phyloP scores from a whole-genome alignment of 2,888 invertebrate genomes.

The Dynastes grantii region DNA sequence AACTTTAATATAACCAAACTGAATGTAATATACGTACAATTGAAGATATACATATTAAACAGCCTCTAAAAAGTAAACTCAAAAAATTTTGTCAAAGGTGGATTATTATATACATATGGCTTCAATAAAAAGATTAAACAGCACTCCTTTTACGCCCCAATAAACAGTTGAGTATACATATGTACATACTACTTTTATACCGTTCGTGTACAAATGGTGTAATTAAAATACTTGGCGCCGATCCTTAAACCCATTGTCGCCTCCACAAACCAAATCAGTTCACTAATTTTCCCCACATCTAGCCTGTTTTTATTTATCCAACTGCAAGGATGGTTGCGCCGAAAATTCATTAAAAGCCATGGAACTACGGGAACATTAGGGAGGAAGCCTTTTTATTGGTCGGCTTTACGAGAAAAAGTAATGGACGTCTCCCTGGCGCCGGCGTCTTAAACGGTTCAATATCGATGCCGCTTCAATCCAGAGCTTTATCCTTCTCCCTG shows the following conservation, averaged over 20 bases:
- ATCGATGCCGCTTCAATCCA: conserved; percentile 40
- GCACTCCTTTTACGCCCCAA: conserved; percentile 18
- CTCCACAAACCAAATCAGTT: conserved; percentile 35
- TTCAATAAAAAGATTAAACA: conserved; percentile 12
- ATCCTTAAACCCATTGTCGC: conserved; percentile 37
- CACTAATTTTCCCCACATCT: conserved; percentile 19
- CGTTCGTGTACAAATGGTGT: conserved; percentile 39
- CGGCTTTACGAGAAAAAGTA: conserved; percentile 35
- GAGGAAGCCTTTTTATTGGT: conserved; percentile 40
- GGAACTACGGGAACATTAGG: not conserved
- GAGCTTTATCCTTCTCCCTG: conserved; percentile 5
- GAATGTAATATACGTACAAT: no score
- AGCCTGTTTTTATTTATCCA: conserved; percentile 30
- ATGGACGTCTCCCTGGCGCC: conserved; percentile 42
- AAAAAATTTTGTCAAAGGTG: no score
- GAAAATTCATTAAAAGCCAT: conserved; percentile 2
- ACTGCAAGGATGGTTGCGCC: conserved; percentile 15
- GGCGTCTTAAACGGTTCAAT: conserved; percentile 44
- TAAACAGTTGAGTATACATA: conserved; percentile 27
- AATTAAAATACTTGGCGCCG: conserved; percentile 40
- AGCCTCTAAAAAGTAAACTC: no score
- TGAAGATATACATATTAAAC: no score
- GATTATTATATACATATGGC: not conserved
- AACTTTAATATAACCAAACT: no score
- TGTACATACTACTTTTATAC: not conserved